Conservation (phyloP, 2,888 invertebrate species). For the Drosophila flavopinicola region DNA sequence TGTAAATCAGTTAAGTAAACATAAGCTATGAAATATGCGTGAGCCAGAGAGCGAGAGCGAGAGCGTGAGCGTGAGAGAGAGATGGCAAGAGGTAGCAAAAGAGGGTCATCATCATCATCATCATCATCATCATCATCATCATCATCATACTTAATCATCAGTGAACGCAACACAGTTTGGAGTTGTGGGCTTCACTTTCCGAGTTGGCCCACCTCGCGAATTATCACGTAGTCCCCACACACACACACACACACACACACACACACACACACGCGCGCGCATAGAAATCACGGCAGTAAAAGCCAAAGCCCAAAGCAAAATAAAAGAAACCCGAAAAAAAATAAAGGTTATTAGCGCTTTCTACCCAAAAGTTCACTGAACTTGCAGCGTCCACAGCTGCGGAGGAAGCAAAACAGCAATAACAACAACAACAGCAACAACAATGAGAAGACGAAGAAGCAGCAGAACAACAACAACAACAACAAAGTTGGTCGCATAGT, state of each 20-base stretch:
- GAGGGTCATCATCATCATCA: constrained; percentile 1
- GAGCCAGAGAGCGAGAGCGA: neutral
- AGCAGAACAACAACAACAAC: constrained; percentile 26
- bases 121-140: constrained; percentile 5
- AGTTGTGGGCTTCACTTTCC: constrained; percentile 19
- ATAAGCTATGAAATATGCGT: neutral
- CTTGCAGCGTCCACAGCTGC: constrained; percentile 68
- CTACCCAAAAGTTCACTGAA: constrained; percentile 71
- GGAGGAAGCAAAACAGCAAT: constrained; percentile 53
- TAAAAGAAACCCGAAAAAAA: constrained; percentile 43
- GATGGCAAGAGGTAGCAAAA: neutral
- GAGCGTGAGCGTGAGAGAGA: neutral
- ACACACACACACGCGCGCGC: constrained; percentile 22
- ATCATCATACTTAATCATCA: constrained; percentile 13
- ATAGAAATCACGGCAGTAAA: constrained; percentile 45
- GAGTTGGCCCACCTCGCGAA: constrained; percentile 24
- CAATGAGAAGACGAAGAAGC: constrained; percentile 20
- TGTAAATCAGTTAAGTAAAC: constrained; percentile 24
- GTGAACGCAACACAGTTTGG: constrained; percentile 9
- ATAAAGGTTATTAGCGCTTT: constrained; percentile 61
- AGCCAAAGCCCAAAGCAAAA: constrained; percentile 39
- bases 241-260: constrained; percentile 5
- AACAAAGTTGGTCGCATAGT: constrained; percentile 45
- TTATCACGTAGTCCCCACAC: constrained; percentile 32
- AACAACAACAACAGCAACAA: constrained; percentile 38